These are phyloP conservation scores for Zaprionus camerounensis DNA, from an alignment of 1,140 invertebrate species.

Conservation along the genomic window DNA sequence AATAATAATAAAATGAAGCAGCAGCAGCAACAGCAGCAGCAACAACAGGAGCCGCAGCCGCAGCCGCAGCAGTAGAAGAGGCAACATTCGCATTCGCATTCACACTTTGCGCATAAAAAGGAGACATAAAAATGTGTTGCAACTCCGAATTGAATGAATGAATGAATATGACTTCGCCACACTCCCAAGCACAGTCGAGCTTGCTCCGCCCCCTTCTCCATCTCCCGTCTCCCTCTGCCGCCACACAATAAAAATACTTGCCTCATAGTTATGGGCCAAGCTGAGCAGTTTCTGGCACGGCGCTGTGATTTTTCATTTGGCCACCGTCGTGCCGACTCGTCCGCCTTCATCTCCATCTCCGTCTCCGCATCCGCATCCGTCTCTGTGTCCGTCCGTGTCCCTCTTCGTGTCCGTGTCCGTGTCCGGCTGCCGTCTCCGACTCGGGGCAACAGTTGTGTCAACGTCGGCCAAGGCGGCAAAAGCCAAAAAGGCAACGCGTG, in stretches of 20 bases:
- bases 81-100: constrained; percentile 44
- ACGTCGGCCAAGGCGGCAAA: constrained; percentile 36
- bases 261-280: constrained; percentile 54
- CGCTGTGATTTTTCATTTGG: constrained; percentile 78
- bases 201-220: not conserved
- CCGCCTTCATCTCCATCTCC: constrained; percentile 3
- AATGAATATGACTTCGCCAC: constrained; percentile 72
- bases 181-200: constrained; percentile 21
- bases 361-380: constrained; percentile 13
- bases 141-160: constrained; percentile 75
- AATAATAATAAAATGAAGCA: constrained; percentile 23
- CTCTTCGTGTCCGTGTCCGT: constrained; percentile 17
- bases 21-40: constrained; percentile 2
- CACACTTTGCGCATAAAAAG: constrained; percentile 67
- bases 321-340: constrained; percentile 14
- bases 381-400: constrained; percentile 1
- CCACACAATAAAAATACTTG: constrained; percentile 69
- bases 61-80: constrained; percentile 4
- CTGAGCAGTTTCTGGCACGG: constrained; percentile 58
- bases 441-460: constrained; percentile 65
- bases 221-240: not conserved
- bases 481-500: constrained; percentile 59
- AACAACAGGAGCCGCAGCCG: too few species aligned
- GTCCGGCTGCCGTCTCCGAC: constrained; percentile 17
- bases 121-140: constrained; percentile 78